Evolutionary conservation across 92 coral and sea anemone species (phyloP).

Genomic region (Porites rus): DNA sequence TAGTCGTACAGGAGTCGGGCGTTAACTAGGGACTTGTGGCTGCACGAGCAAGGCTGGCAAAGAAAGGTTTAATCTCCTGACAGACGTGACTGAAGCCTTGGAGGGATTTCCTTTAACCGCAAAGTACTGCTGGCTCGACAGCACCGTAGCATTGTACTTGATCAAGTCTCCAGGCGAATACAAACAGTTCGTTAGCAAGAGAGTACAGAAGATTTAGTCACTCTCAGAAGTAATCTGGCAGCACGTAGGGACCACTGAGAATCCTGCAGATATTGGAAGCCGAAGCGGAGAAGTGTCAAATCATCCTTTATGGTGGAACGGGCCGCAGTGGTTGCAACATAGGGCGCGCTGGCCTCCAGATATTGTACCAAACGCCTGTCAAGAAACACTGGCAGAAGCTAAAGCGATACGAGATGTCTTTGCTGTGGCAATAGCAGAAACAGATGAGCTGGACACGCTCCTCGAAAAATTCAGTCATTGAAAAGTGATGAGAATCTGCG

Average conservation of each 20-base stretch:
- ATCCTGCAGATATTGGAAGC: slow-evolving; percentile 78
- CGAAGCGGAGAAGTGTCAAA: slow-evolving; percentile 66
- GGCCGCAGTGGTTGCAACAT: slow-evolving; percentile 70
- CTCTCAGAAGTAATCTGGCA: slow-evolving; percentile 58
- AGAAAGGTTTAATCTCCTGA: slow-evolving; percentile 16
- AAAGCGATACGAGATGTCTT: too few relatives aligned
- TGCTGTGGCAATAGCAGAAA: too few relatives aligned
- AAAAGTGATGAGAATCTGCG: too few relatives aligned
- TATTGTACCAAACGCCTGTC: slow-evolving; percentile 12
- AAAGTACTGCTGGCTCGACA: slow-evolving; percentile 70
- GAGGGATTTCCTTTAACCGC: slow-evolving; percentile 44
- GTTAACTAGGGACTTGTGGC: too few relatives aligned
- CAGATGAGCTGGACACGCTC: too few relatives aligned
- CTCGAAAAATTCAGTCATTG: too few relatives aligned
- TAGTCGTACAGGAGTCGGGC: too few relatives aligned
- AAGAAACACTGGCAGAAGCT: too few relatives aligned
- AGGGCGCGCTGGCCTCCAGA: slow-evolving; percentile 64
- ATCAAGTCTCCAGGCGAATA: slow-evolving; percentile 58
- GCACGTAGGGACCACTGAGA: slow-evolving; percentile 65
- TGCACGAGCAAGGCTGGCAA: too few relatives aligned
- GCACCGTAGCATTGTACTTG: slow-evolving; percentile 74
- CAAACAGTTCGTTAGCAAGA: slow-evolving; percentile 68
- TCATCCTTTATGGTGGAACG: slow-evolving; percentile 57
- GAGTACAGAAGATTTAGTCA: slow-evolving; percentile 68
- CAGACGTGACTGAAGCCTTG: slow-evolving; percentile 61